Conservation (phyloP, 2,113 vertebrate genomes). For the Paraplagusia blochii region DNA sequence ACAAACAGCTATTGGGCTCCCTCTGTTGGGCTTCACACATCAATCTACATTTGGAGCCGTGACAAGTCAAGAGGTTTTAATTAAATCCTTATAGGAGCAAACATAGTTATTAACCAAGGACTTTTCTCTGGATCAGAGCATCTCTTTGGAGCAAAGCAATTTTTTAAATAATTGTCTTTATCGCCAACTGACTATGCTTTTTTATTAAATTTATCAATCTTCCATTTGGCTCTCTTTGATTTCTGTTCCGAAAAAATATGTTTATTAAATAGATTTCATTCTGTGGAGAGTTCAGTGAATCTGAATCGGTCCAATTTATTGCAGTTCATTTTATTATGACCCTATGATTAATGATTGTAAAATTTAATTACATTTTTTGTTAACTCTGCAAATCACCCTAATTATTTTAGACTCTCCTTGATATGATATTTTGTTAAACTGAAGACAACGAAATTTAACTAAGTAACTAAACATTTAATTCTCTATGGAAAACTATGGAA, state of each 20-base stretch:
- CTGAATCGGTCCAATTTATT: too few relatives aligned
- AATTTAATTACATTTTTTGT: too few relatives aligned
- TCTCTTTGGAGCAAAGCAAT: too few relatives aligned
- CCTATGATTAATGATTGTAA: too few relatives aligned
- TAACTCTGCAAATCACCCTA: too few relatives aligned
- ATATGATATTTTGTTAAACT: too few relatives aligned
- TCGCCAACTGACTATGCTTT: background rate
- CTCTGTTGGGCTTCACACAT: slow-evolving; percentile 65
- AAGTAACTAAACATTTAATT: too few relatives aligned
- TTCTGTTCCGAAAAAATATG: background rate
- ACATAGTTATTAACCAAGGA: background rate
- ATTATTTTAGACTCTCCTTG: too few relatives aligned
- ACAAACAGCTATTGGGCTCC: slow-evolving; percentile 68
- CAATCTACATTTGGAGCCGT: slow-evolving; percentile 33
- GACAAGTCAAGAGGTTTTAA: slow-evolving; percentile 18
- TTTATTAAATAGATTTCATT: background rate
- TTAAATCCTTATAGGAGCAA: background rate
- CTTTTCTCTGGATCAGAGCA: background rate
- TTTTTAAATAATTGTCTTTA: background rate
- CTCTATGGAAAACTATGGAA: too few relatives aligned
- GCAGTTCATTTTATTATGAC: too few relatives aligned
- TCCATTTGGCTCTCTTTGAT: background rate
- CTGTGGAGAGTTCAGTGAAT: too few relatives aligned
- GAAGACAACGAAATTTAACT: too few relatives aligned
- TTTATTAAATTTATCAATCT: background rate